phyloP scores from a whole-genome alignment of 30 jellyfish, hydroid and myxozoan genomes.

The Catostylus mosaicus region DNA sequence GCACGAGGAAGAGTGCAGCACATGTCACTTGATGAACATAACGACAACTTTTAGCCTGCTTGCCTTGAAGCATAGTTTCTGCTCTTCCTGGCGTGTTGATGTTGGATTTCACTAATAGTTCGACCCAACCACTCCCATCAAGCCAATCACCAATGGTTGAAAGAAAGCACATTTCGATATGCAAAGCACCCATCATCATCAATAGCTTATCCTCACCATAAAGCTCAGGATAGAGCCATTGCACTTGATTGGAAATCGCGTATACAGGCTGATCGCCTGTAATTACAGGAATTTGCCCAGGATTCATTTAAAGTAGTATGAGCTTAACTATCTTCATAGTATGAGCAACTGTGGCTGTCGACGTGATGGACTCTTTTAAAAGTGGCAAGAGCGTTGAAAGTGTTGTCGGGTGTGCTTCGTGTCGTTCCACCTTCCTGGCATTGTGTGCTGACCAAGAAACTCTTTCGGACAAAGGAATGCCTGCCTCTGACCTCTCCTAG shows the following conservation, averaged over 20 bases:
- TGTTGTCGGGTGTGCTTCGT: no score
- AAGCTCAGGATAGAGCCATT: constrained; percentile 51
- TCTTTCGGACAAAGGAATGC: no score
- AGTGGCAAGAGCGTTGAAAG: no score
- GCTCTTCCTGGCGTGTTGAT: constrained; percentile 58
- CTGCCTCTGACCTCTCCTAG: no score
- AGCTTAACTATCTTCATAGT: background rate
- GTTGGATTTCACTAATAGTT: constrained; percentile 29
- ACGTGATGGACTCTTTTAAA: no score
- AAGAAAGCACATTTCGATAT: constrained; percentile 48
- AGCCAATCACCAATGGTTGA: constrained; percentile 62
- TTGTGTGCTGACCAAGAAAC: no score
- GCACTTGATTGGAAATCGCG: constrained; percentile 30
- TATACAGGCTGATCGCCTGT: constrained; percentile 37
- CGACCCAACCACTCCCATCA: constrained; percentile 73
- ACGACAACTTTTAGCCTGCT: constrained; percentile 4
- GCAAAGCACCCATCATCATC: constrained; percentile 75
- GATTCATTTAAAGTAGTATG: background rate
- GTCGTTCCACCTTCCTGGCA: no score
- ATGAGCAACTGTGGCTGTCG: no score
- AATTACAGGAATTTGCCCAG: constrained; percentile 17
- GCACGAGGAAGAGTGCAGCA: constrained; percentile 29
- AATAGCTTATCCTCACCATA: constrained; percentile 46
- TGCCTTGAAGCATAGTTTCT: constrained; percentile 19
- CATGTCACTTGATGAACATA: constrained; percentile 44